Evolutionary conservation across 1,140 invertebrate species (phyloP), one percentile per base, ranked within the genome.

Genomic region (Drosophila sechellia): DNA sequence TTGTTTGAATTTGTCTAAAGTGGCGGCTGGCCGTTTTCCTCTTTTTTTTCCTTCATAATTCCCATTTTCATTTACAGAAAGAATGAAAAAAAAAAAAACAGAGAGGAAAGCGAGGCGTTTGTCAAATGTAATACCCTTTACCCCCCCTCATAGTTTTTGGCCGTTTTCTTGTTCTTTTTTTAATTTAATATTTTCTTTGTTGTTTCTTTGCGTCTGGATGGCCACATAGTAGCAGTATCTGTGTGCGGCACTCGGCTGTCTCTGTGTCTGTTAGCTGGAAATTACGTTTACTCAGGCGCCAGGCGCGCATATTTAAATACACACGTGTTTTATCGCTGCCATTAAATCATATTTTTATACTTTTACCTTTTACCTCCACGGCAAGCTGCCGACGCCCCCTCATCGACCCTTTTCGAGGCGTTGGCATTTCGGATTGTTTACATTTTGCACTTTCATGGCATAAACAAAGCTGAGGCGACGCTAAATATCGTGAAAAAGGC

Each of bases 281-380:
- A 91, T 91, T 91, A 90, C 90, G 90, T 91, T 91, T 91, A 90
- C 89, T 81, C 85, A 92, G 89, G 85, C 89, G 81, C 81, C 90
- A 76, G 78, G 76, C 86, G 90, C 80, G 81, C 81, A 90, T 92
- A 92, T 92, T 92, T 92, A 92, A 92, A 92, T 92, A 90, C 81
- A 92, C 90, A 92, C 91, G 91, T 92, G 91, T 91, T 92, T 91
- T 92, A 92, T 92, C 91, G 81, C 91, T 78, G 79, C 81, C 89
- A 92, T 91, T 92, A 92, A 92, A 92, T 92, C 91, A 92, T 92
- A 90, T 92, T 92, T 84, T 90, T 91, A 90, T 85, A 90, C 86
- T 91, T 59, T 87, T 90, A 90, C 85, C 80, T 86, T 84, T 75
- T 22, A 22, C 20, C 20, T 66, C 69, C 60, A 69, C 68, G 71